A percentile compares a stretch with the other conserved stretches of the same genome.
These are phyloP conservation scores for Acanthisitta chloris DNA, from an alignment of 2,113 vertebrate species.

Conservation along the genomic window DNA sequence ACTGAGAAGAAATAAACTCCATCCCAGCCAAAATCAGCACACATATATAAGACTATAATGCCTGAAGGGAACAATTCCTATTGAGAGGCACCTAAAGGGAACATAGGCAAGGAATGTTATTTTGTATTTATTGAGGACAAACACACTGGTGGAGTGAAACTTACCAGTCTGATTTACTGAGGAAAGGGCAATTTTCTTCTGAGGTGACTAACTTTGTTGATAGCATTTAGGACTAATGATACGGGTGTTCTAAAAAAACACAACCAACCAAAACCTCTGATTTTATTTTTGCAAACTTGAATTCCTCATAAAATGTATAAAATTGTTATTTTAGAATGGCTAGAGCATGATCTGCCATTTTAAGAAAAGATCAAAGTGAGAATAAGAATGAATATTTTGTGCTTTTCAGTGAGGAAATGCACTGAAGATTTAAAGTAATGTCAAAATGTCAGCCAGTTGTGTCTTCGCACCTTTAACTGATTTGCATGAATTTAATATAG, in stretches of 20 bases:
- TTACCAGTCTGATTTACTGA: neutral
- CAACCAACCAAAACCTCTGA: neutral
- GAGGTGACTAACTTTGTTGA: neutral
- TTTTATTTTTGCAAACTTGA: neutral
- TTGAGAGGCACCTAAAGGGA: neutral
- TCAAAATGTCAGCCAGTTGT: neutral
- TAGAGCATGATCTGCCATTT: neutral
- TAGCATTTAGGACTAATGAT: neutral
- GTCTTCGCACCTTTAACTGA: neutral
- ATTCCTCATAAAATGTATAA: neutral
- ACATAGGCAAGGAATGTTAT: neutral
- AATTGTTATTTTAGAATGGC: neutral
- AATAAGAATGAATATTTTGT: neutral
- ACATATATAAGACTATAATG: neutral
- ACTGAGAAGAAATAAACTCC: too few species aligned
- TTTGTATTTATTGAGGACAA: neutral
- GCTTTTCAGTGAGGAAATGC: neutral
- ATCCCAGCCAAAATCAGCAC: too few species aligned
- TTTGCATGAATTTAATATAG: neutral
- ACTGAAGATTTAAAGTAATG: neutral
- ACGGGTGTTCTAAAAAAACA: neutral
- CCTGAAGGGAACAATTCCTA: neutral
- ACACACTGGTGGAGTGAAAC: neutral
- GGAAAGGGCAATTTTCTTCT: neutral
- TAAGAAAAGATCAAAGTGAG: neutral